phyloP scores from a whole-genome alignment of 2,888 invertebrate species.

The Leptothorax acervorum region DNA sequence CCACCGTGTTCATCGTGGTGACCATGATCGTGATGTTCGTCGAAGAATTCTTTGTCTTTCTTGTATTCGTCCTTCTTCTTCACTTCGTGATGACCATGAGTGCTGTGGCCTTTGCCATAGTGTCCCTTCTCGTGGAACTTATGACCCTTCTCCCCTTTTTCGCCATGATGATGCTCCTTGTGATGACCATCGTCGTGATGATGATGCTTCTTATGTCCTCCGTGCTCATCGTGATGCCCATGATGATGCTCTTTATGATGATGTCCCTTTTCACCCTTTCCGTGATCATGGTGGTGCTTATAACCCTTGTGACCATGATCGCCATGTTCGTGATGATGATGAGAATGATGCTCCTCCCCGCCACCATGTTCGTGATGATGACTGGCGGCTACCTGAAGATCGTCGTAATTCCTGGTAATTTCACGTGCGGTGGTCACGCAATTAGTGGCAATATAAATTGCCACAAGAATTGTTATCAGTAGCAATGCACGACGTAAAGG shows the following conservation, averaged over 20 bases:
- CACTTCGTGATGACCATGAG: slow-evolving; percentile 94
- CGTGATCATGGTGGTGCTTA: slow-evolving; percentile 72
- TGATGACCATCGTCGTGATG: slow-evolving; percentile 90
- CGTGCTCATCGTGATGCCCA: slow-evolving; percentile 88
- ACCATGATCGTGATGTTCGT: slow-evolving; percentile 93
- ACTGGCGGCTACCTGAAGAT: slow-evolving; percentile 73
- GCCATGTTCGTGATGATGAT: slow-evolving; percentile 79
- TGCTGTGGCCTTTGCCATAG: slow-evolving; percentile 94
- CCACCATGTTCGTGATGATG: slow-evolving; percentile 66
- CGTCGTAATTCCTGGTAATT: slow-evolving; percentile 84
- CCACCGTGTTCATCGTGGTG: slow-evolving; percentile 93
- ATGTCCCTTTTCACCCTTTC: slow-evolving; percentile 86
- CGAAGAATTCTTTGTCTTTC: slow-evolving; percentile 94
- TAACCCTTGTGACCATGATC: slow-evolving; percentile 87
- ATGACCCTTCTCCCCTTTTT: slow-evolving; percentile 89
- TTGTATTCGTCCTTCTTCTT: slow-evolving; percentile 94
- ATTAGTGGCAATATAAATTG: slow-evolving; percentile 48
- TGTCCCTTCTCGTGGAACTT: slow-evolving; percentile 90
- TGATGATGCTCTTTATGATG: slow-evolving; percentile 88
- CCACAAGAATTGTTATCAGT: slow-evolving; percentile 45
- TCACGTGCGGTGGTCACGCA: slow-evolving; percentile 83
- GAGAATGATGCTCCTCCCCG: slow-evolving; percentile 51
- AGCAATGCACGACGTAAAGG: slow-evolving; percentile 10
- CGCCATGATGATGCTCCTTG: slow-evolving; percentile 88
- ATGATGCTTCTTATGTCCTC: slow-evolving; percentile 88